These are phyloP conservation scores for Synchiropus splendidus DNA, from an alignment of 2,113 vertebrate species.

Conservation along the genomic window DNA sequence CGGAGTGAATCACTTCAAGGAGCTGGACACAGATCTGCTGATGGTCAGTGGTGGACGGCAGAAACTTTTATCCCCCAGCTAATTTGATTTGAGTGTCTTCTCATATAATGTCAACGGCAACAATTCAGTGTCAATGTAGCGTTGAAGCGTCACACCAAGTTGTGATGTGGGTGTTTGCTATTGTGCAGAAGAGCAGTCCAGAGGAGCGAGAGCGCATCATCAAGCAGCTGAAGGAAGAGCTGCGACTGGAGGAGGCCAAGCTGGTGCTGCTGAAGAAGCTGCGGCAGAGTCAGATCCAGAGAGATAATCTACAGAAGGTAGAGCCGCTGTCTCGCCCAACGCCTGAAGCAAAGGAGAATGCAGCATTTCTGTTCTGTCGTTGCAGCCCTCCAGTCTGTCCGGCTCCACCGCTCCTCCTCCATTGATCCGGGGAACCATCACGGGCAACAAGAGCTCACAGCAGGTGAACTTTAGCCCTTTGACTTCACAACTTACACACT, in stretches of 20 bases:
- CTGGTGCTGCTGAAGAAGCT: constrained; percentile 90
- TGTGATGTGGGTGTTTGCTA: background rate
- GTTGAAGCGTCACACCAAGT: too few species aligned
- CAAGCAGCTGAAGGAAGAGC: constrained; percentile 85
- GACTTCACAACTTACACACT: background rate
- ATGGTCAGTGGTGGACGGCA: constrained; percentile 70
- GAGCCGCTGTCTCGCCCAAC: background rate
- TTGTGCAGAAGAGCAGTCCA: constrained; percentile 77
- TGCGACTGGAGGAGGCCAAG: constrained; percentile 91
- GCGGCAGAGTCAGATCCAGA: constrained; percentile 90
- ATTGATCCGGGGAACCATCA: constrained; percentile 76
- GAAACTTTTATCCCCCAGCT: too few species aligned
- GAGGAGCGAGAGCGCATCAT: constrained; percentile 82
- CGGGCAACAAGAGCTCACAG: constrained; percentile 74
- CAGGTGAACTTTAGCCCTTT: constrained; percentile 68
- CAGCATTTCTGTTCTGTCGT: constrained; percentile 1
- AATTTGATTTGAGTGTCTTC: too few species aligned
- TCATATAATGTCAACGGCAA: too few species aligned
- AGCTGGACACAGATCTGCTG: constrained; percentile 77
- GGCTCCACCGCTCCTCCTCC: constrained; percentile 79
- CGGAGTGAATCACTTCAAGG: constrained; percentile 72
- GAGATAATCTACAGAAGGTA: constrained; percentile 84
- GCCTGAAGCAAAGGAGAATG: background rate
- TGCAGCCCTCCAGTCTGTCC: constrained; percentile 72
- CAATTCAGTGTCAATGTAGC: too few species aligned